Conservation (phyloP, 2,797 vertebrate genomes). For the Alcedo quadribrachys region DNA sequence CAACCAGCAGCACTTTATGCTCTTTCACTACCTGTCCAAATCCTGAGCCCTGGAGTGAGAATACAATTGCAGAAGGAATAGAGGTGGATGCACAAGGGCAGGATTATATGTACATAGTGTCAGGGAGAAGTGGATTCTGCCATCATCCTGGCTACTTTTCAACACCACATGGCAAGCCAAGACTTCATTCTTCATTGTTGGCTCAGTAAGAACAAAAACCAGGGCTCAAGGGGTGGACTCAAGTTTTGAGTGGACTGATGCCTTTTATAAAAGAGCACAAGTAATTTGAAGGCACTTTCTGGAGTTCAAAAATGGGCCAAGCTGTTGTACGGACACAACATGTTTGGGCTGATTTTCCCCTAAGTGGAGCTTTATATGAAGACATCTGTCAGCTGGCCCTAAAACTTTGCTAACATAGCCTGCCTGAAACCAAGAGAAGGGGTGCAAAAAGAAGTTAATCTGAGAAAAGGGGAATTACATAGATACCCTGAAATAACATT, state of each 20-base stretch:
- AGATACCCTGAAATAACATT: not conserved
- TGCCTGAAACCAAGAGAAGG: not conserved
- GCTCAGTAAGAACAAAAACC: not conserved
- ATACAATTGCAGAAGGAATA: not conserved
- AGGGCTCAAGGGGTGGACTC: not conserved
- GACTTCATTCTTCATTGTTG: not conserved
- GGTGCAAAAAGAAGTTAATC: not conserved
- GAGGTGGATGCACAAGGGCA: not conserved
- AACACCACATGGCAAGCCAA: not conserved
- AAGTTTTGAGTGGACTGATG: not conserved
- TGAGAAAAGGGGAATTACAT: not conserved
- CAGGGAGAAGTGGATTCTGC: not conserved
- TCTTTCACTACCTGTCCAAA: not conserved
- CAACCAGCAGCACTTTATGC: not conserved
- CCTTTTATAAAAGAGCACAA: not conserved
- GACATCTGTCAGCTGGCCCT: not conserved
- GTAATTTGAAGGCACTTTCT: not conserved
- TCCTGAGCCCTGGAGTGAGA: not conserved
- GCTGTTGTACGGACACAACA: not conserved
- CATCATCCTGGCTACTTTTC: not conserved
- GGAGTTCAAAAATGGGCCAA: not conserved
- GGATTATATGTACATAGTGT: not conserved
- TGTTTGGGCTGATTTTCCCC: not conserved
- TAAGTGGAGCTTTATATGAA: conserved; percentile 16
- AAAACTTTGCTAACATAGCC: not conserved